A percentile compares a stretch with the other conserved stretches of the same genome.
Evolutionary conservation across 2,113 vertebrate species (phyloP).

Genomic region (Ardeotis arabs): DNA sequence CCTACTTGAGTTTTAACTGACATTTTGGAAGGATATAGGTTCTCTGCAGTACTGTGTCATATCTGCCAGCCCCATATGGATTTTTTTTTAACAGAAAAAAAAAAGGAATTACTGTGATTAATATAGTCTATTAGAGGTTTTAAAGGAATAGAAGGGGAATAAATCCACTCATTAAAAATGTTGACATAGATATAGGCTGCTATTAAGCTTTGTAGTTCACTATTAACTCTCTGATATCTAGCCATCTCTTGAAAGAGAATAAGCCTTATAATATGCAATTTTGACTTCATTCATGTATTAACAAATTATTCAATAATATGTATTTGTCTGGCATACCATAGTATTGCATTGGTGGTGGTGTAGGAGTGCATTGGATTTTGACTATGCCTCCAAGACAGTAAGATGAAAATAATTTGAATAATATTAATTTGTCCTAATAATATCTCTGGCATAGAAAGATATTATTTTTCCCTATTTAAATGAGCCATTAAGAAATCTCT

Average conservation of each 20-base stretch:
- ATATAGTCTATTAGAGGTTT: not conserved
- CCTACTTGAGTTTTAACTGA: not conserved
- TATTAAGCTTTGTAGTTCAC: not conserved
- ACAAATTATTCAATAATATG: not conserved
- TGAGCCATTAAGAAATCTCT: not conserved
- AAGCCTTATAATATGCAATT: not conserved
- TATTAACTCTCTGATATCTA: not conserved
- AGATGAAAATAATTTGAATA: not conserved
- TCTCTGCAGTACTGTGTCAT: not conserved
- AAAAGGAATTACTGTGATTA: not conserved
- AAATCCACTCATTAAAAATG: not conserved
- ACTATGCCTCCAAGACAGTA: not conserved
- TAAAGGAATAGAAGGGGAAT: not conserved
- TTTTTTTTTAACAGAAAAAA: not conserved
- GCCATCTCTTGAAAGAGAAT: not conserved
- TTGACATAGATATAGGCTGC: not conserved
- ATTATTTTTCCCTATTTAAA: not conserved
- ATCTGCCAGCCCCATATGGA: not conserved
- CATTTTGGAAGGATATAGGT: not conserved
- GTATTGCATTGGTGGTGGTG: not conserved
- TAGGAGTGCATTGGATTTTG: not conserved
- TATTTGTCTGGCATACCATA: not conserved
- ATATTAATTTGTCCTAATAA: not conserved
- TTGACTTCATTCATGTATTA: not conserved
- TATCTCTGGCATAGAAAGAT: not conserved